Percentiles rank a stretch among this genome's conserved stretches.
phyloP scores from a whole-genome alignment of 1,140 invertebrate genomes.

The Oryzaephilus surinamensis region DNA sequence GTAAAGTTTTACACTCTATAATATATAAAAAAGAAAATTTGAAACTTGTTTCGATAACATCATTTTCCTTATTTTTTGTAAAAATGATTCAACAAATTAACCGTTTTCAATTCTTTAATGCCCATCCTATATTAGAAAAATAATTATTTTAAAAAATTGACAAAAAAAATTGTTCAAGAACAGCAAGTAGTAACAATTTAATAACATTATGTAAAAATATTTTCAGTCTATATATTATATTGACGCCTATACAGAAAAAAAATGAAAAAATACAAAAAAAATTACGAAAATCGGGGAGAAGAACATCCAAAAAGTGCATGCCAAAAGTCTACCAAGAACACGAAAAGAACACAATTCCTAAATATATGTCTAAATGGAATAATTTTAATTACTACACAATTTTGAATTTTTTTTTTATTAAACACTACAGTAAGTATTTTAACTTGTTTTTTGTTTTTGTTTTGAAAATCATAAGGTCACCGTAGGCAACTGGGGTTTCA shows the following conservation, averaged over 20 bases:
- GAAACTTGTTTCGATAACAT: too few relatives aligned
- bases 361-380: too few relatives aligned
- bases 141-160: too few relatives aligned
- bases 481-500: slow-evolving; percentile 33
- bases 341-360: slow-evolving; percentile 14
- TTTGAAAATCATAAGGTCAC: slow-evolving; percentile 25
- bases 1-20: too few relatives aligned
- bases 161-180: neutral
- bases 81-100: too few relatives aligned
- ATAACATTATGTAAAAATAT: slow-evolving; percentile 31
- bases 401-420: slow-evolving; percentile 18
- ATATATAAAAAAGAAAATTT: too few relatives aligned
- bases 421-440: too few relatives aligned
- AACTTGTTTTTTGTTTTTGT: slow-evolving; percentile 10
- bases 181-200: slow-evolving; percentile 13
- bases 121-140: too few relatives aligned
- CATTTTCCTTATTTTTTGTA: too few relatives aligned
- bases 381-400: slow-evolving; percentile 17
- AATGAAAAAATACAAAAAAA: slow-evolving; percentile 6
- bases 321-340: slow-evolving; percentile 14
- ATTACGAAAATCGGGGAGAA: neutral
- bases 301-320: slow-evolving; percentile 16
- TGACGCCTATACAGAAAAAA: slow-evolving; percentile 12
- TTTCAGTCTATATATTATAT: slow-evolving; percentile 27
- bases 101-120: too few relatives aligned